Evolutionary conservation across 2,888 invertebrate species (phyloP), one percentile per base, ranked within the genome.

Genomic region (Tipula confusa): DNA sequence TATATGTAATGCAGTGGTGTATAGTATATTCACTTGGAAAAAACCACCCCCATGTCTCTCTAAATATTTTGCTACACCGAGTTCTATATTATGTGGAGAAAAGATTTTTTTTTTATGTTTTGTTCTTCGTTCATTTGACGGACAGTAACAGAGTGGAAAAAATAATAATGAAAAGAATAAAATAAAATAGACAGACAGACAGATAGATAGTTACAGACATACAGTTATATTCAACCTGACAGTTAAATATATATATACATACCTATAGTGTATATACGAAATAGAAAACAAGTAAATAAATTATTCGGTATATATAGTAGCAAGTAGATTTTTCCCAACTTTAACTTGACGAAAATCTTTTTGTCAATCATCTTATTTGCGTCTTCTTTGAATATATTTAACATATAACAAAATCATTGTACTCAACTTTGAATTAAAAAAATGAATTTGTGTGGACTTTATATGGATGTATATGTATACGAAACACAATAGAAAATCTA

Each of bases 81-180:
- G 64, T 24, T 64, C 64, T 64, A 64, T 64, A 64, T 64, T 64
- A 64, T 24, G 24, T 64, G 64, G 64, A 64, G 64, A 64, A 64
- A 64, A 64, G 11, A 24, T 24, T 64, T 64, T 64, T 64, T 64
- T 64, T 43, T n/a, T 33, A 33, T 6, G 6, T 33, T 33, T n/a
- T 64, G 64, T 64, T 64, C 64, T 64, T 64, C 64, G 64, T 64
- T 64, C 64, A 64, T 64, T 64, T 64, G 64, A 64, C 64, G 64
- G 64, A 64, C 64, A 64, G 64, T 64, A 64, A 64, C 64, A 64
- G 64, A 64, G 64, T 64, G 64, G 64, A 64, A 64, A 64, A 64
- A 64, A 64, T 64, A 64, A 64, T 64, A 64, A 64, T 64, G 24
- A 64, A 64, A 64, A 24, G 64, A 64, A 64, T 64, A 64, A 64